Evolutionary conservation across 1,140 invertebrate species (phyloP).

Genomic region (Rhizoglyphus robini): DNA sequence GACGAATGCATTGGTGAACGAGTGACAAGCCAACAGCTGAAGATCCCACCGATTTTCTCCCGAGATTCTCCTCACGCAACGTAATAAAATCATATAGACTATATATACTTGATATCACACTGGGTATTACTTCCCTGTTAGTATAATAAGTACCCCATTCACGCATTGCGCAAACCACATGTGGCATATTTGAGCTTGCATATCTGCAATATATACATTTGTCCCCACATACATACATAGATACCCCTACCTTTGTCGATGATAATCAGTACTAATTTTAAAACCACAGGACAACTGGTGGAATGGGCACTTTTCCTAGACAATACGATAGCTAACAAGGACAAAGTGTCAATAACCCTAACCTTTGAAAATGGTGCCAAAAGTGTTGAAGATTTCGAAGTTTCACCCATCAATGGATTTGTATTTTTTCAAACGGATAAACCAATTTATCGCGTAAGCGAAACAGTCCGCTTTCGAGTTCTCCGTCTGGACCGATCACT

Average conservation of each 20-base stretch:
- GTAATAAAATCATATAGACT: too few relatives aligned
- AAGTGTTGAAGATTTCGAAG: slow-evolving; percentile 6
- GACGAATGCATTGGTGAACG: too few relatives aligned
- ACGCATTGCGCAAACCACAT: too few relatives aligned
- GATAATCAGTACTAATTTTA: background rate
- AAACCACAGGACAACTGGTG: background rate
- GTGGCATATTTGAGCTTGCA: too few relatives aligned
- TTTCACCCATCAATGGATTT: slow-evolving; percentile 17
- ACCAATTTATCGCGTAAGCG: slow-evolving; percentile 24
- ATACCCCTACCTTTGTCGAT: background rate
- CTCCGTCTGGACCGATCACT: slow-evolving; percentile 22
- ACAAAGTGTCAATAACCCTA: background rate
- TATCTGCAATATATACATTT: too few relatives aligned
- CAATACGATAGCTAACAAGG: background rate
- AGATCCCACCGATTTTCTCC: too few relatives aligned
- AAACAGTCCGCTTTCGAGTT: slow-evolving; percentile 23
- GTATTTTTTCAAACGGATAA: slow-evolving; percentile 27
- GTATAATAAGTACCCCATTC: too few relatives aligned
- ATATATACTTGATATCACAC: too few relatives aligned
- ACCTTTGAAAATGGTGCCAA: background rate
- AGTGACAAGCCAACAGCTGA: too few relatives aligned
- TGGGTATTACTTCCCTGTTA: too few relatives aligned
- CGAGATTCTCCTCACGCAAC: too few relatives aligned
- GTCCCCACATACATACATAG: background rate
- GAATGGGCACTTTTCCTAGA: background rate